Conservation (phyloP, 1,140 invertebrate species). For the Megalopta genalis region DNA sequence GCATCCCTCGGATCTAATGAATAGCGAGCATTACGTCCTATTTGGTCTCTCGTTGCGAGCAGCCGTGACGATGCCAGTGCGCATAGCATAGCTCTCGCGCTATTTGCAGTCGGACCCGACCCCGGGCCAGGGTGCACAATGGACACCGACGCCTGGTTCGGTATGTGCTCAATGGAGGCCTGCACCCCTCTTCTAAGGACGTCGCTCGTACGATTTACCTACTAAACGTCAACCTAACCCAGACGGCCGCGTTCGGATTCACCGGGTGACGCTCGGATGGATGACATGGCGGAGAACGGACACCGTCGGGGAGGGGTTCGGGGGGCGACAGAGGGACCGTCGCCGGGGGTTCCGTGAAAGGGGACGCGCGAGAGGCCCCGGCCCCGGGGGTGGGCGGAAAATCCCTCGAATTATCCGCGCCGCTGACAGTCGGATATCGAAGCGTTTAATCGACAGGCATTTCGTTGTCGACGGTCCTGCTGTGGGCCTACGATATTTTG, state of each 20-base stretch:
- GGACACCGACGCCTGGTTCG: constrained; percentile 61
- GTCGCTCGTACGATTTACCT: constrained; percentile 45
- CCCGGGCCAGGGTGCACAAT: constrained; percentile 48
- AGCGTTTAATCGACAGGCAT: constrained; percentile 29
- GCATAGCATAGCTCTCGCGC: constrained; percentile 58
- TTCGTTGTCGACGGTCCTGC: constrained; percentile 25
- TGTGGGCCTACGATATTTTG: constrained; percentile 31
- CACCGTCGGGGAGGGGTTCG: not conserved
- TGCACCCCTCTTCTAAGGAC: constrained; percentile 45
- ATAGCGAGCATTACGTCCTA: constrained; percentile 73
- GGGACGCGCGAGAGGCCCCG: not conserved
- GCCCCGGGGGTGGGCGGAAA: too few relatives aligned
- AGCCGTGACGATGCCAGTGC: constrained; percentile 54
- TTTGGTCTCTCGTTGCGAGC: constrained; percentile 73
- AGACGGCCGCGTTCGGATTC: not conserved
- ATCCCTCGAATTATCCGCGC: constrained; percentile 39
- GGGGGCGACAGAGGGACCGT: not conserved
- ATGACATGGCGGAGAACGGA: not conserved
- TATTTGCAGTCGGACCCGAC: constrained; percentile 59
- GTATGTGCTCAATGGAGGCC: constrained; percentile 66
- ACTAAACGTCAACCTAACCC: constrained; percentile 38
- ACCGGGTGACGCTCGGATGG: not conserved
- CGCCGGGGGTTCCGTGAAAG: not conserved
- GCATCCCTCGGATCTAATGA: constrained; percentile 74
- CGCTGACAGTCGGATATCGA: not conserved